Conservation (phyloP, 2,888 invertebrate genomes). For the Chrysolina oricalcia region DNA sequence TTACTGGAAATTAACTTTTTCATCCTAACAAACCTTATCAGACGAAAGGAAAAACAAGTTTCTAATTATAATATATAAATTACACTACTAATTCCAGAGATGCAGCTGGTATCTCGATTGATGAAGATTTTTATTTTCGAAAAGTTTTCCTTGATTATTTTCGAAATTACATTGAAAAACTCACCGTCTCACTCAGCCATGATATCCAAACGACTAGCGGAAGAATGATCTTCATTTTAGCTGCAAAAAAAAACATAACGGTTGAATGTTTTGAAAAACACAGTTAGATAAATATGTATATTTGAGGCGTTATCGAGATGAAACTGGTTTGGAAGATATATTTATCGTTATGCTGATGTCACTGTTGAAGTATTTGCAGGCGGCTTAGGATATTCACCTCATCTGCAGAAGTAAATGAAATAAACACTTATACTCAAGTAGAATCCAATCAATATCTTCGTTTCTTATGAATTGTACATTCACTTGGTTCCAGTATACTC, state of each 20-base stretch:
- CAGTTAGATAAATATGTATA: slow-evolving; percentile 4
- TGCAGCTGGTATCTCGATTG: background rate
- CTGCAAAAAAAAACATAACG: slow-evolving; percentile 78
- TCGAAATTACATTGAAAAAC: slow-evolving; percentile 67
- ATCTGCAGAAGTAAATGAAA: background rate
- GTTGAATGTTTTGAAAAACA: background rate
- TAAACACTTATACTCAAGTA: background rate
- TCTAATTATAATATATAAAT: background rate
- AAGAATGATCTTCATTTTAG: slow-evolving; percentile 94
- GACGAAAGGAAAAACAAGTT: slow-evolving; percentile 23
- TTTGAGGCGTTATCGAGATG: background rate
- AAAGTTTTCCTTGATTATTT: background rate
- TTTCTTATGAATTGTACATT: background rate
- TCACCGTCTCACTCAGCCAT: slow-evolving; percentile 88
- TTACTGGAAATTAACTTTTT: slow-evolving; percentile 14
- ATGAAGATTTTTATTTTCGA: background rate
- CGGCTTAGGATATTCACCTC: background rate
- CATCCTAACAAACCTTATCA: slow-evolving; percentile 1
- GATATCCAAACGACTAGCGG: slow-evolving; percentile 91
- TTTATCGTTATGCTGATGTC: background rate
- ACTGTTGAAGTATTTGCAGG: slow-evolving; percentile 2
- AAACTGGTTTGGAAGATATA: slow-evolving; percentile 10
- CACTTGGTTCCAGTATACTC: no score
- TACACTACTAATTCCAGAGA: background rate
- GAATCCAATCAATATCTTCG: background rate